A percentile compares a stretch with the other conserved stretches of the same genome.
Evolutionary conservation across 2,797 vertebrate species (phyloP).

Genomic region (Echeneis naucrates): DNA sequence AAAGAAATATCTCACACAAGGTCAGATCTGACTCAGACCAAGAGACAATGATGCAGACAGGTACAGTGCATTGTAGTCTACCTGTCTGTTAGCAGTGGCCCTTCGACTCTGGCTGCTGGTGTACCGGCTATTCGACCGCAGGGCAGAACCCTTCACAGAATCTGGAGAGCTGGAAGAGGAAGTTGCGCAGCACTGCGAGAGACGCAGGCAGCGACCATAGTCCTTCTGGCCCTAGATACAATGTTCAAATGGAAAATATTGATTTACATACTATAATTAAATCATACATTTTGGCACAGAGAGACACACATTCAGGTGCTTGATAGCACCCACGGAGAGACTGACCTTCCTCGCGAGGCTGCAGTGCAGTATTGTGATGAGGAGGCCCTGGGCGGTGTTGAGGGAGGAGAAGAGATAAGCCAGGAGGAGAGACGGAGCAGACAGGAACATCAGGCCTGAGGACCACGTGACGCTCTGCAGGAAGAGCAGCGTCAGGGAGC

Average conservation of each 20-base stretch:
- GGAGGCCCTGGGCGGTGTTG: constrained; percentile 92
- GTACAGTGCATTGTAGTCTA: not conserved
- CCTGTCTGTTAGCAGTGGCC: constrained; percentile 84
- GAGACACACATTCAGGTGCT: not conserved
- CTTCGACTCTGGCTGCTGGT: constrained; percentile 89
- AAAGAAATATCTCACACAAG: constrained; percentile 40
- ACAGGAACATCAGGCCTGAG: constrained; percentile 92
- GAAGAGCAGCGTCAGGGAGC: constrained; percentile 91
- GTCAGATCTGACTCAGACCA: constrained; percentile 45
- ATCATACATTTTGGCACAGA: not conserved
- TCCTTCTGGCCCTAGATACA: constrained; percentile 90
- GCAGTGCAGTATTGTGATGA: constrained; percentile 93
- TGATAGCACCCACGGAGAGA: constrained; percentile 6
- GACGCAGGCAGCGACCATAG: constrained; percentile 91
- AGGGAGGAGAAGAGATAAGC: constrained; percentile 95
- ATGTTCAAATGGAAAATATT: not conserved
- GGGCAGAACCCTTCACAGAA: constrained; percentile 90
- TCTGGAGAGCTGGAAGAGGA: constrained; percentile 87
- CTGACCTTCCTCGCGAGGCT: constrained; percentile 92
- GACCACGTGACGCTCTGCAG: constrained; percentile 93
- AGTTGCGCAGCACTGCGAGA: constrained; percentile 91
- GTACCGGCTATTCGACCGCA: constrained; percentile 92
- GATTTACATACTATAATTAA: not conserved
- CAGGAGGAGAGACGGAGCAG: constrained; percentile 90
- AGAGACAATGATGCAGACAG: constrained; percentile 13